Percentiles rank a stretch among this genome's conserved stretches.
Evolutionary conservation across 2,888 invertebrate genomes (phyloP).

Genomic region (Caenorhabditis becei): DNA sequence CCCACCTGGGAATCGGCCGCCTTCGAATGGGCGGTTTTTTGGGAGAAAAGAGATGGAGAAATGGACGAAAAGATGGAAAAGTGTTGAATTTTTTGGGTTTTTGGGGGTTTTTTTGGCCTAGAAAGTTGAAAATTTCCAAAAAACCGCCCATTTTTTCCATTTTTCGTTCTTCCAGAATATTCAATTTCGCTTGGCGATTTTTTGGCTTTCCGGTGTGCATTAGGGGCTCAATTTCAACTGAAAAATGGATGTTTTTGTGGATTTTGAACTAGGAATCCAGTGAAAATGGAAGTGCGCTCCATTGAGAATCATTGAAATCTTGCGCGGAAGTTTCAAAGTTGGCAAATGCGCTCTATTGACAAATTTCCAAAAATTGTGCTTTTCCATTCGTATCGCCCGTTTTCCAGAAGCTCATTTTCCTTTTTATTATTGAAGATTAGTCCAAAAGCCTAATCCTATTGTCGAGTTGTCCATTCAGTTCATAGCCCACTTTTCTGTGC

Average conservation of each 20-base stretch:
- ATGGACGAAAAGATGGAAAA: no score
- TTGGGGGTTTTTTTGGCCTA: no score
- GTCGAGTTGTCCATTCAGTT: no score
- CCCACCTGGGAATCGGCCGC: constrained; percentile 47
- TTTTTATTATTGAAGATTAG: no score
- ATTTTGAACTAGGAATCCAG: background rate
- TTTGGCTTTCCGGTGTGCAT: constrained; percentile 13
- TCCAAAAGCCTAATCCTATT: no score
- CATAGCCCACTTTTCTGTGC: no score
- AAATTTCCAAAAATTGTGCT: no score
- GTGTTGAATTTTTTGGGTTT: background rate
- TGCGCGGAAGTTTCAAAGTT: no score
- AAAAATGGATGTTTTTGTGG: background rate
- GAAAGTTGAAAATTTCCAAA: no score
- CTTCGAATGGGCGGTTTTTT: background rate
- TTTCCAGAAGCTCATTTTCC: no score
- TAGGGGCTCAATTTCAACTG: constrained; percentile 7
- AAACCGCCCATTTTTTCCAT: constrained; percentile 6
- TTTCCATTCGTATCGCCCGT: no score
- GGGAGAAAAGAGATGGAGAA: constrained; percentile 5
- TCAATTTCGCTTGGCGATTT: constrained; percentile 7
- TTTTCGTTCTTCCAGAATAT: constrained; percentile 11
- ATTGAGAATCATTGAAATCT: background rate
- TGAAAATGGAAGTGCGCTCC: background rate
- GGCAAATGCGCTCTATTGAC: no score